phyloP scores from a whole-genome alignment of 2,888 invertebrate genomes.

The Drosophila emarginata region DNA sequence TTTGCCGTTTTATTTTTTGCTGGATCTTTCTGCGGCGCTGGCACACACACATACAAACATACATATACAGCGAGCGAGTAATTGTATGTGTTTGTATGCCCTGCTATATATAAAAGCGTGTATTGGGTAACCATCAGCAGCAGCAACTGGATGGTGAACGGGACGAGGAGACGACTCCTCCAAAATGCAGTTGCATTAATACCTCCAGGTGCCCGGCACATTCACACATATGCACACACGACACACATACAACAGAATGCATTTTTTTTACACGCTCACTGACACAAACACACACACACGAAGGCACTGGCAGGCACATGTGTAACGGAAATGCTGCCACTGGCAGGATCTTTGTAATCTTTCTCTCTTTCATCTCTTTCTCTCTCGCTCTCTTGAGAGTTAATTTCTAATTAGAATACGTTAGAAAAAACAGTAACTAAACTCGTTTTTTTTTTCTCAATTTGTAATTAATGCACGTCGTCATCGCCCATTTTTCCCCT shows the following conservation, averaged over 20 bases:
- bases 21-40: slow-evolving; percentile 75
- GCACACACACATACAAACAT: slow-evolving; percentile 35
- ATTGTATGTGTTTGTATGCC: slow-evolving; percentile 33
- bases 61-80: not conserved
- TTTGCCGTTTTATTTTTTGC: slow-evolving; percentile 68
- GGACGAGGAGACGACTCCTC: slow-evolving; percentile 31
- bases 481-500: slow-evolving; percentile 68
- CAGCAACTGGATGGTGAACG: slow-evolving; percentile 15
- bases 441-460: slow-evolving; percentile 45
- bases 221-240: slow-evolving; percentile 37
- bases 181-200: slow-evolving; percentile 53
- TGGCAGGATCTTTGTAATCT: slow-evolving; percentile 43
- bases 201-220: slow-evolving; percentile 69
- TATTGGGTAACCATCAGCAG: not conserved
- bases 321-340: slow-evolving; percentile 68
- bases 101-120: slow-evolving; percentile 31
- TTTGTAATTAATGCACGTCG: slow-evolving; percentile 67
- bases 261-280: slow-evolving; percentile 28
- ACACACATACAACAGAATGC: slow-evolving; percentile 33
- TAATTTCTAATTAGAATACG: slow-evolving; percentile 32
- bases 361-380: slow-evolving; percentile 27
- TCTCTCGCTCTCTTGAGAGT: not conserved
- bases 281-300: slow-evolving; percentile 21
- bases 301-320: slow-evolving; percentile 32
- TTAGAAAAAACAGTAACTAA: slow-evolving; percentile 36